Base-by-base conservation (phyloP, 1,140 invertebrate genomes). In the Latrodectus geometricus region DNA sequence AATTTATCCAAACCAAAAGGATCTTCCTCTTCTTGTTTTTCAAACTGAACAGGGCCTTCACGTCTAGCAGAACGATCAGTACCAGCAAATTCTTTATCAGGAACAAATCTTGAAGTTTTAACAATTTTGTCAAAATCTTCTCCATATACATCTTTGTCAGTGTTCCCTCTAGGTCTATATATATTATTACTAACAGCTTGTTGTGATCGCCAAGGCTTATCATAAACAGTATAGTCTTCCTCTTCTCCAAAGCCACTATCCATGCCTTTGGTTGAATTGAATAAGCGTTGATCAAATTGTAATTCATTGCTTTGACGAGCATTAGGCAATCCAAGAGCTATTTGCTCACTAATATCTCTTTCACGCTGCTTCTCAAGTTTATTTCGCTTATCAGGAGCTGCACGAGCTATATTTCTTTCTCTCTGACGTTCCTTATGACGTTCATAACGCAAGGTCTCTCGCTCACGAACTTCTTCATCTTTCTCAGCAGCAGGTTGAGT, bases 1-100 rank as follows among this genome's bases (percentile, higher is more conserved):
- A 99, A 99, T 91, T 98, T 96, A 94, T 98, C 97, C 89, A 99
- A 92, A 92, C 97, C 97, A 91, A 99, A 99, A 74, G 97, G 97
- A 96, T 99, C 98, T 89, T 96, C 96, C 86, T 93, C 93, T 87
- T 96, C 95, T 89, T 95, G 95, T 91, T 94, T 95, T 89, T 98
- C 97, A 92, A 99, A 99, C 91, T 99, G 97, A 23, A 99, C 98
- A 8, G 98, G 98, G 0, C 98, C 98, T 70, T 95, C 94, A n/a
- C 97, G 93, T 61, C 92, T 90, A 9, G 92, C 91, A 23, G 92
- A 92, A 65, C 95, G 92, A 89, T 97, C 96, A 15, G 96, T 95
- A 9, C 98, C 98, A 61, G 96, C 95, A 90, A 99, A 99, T 88
- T 97, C 96, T 89, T 98, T 98, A 91, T 99, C 98, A 0, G 98